phyloP scores from a whole-genome alignment of 2,888 invertebrate species.

The Spisula solida region DNA sequence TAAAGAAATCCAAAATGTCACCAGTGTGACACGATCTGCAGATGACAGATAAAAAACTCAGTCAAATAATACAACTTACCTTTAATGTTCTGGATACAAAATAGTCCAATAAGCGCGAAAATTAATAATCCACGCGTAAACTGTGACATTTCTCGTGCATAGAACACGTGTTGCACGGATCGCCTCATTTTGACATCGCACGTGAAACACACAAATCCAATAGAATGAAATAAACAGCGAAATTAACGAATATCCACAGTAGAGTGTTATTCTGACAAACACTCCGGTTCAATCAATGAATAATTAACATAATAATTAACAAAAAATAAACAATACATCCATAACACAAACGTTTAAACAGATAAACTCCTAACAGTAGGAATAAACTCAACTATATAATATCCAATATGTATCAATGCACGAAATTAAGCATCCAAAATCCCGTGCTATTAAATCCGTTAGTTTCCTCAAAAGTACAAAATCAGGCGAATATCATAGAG shows the following conservation, averaged over 20 bases:
- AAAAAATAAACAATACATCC: slow-evolving; percentile 6
- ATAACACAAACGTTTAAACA: slow-evolving; percentile 24
- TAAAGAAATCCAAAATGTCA: not conserved
- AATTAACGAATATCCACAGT: not conserved
- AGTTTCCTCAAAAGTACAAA: slow-evolving; percentile 31
- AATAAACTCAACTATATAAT: not conserved
- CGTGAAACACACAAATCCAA: slow-evolving; percentile 39
- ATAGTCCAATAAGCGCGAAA: slow-evolving; percentile 50
- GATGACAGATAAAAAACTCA: not conserved
- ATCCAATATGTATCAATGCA: slow-evolving; percentile 25
- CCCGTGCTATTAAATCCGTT: slow-evolving; percentile 39
- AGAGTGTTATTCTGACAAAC: not conserved
- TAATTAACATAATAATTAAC: not conserved
- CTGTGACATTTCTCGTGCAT: slow-evolving; percentile 41
- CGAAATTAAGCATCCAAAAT: slow-evolving; percentile 15
- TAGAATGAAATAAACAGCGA: not conserved
- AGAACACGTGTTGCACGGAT: slow-evolving; percentile 36
- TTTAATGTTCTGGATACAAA: slow-evolving; percentile 47
- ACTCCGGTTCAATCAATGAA: not conserved
- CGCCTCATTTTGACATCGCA: slow-evolving; percentile 59
- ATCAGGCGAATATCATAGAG: not conserved
- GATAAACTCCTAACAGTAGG: not conserved
- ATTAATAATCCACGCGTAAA: slow-evolving; percentile 54
- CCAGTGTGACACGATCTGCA: not conserved
- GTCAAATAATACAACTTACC: slow-evolving; percentile 34